These are phyloP conservation scores for Mimumesa dahlbomi DNA, from an alignment of 2,888 invertebrate genomes.

Conservation along the genomic window DNA sequence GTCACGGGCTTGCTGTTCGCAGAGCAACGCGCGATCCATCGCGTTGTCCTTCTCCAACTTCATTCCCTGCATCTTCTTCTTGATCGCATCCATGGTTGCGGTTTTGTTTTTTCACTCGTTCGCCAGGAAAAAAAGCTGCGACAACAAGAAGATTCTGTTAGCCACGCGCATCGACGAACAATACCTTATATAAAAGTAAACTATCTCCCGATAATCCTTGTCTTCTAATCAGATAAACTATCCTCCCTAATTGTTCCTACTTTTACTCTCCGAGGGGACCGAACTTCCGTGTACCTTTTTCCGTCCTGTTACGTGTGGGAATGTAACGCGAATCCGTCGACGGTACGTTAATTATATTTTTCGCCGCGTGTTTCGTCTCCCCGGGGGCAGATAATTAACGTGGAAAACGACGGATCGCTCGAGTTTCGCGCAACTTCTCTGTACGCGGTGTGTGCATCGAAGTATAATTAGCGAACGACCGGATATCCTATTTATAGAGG, in stretches of 20 bases:
- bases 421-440: constrained; percentile 39
- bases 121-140: constrained; percentile 46
- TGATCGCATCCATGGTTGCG: constrained; percentile 99
- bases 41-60: constrained; percentile 99
- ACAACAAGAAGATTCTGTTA: neutral
- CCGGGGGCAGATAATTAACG: constrained; percentile 20
- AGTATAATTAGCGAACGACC: constrained; percentile 78
- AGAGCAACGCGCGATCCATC: constrained; percentile 98
- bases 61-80: constrained; percentile 99
- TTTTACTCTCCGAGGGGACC: neutral
- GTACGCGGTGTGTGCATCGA: constrained; percentile 57
- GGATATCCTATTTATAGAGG: constrained; percentile 69
- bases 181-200: neutral
- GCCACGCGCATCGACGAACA: neutral
- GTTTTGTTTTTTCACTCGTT: constrained; percentile 81
- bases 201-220: neutral
- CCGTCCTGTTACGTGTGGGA: too few species aligned
- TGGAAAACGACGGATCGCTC: constrained; percentile 29
- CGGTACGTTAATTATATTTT: neutral
- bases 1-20: constrained; percentile 97
- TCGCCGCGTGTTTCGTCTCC: constrained; percentile 5
- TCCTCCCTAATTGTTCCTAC: constrained; percentile 23
- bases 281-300: too few species aligned
- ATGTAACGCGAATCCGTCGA: too few species aligned
- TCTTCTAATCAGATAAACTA: neutral